A percentile compares a stretch with the other conserved stretches of the same genome.
Conservation (phyloP, 2,797 vertebrate genomes). For the Lithobates pipiens region DNA sequence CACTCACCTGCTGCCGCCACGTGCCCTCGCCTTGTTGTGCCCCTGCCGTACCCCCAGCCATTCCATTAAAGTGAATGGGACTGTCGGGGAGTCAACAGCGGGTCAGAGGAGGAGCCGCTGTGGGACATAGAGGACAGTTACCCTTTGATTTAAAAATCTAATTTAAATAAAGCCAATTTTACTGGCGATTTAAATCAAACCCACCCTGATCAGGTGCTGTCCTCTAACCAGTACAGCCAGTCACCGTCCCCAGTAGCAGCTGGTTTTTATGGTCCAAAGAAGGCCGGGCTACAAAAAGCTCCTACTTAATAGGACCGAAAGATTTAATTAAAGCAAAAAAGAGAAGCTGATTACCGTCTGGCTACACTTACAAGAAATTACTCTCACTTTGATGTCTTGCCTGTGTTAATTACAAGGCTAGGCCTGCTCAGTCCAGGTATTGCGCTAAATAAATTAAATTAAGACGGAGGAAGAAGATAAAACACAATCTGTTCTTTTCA, state of each 20-base stretch:
- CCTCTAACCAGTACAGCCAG: too few species aligned
- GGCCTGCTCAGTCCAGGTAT: constrained; percentile 15
- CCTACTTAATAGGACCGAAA: neutral
- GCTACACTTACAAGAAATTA: constrained; percentile 24
- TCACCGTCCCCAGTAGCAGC: neutral
- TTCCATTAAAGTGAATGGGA: too few species aligned
- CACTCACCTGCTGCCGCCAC: too few species aligned
- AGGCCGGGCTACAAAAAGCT: neutral
- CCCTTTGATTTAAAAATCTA: too few species aligned
- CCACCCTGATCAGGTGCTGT: too few species aligned
- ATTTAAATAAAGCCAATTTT: too few species aligned
- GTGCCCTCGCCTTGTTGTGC: too few species aligned
- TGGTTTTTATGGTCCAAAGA: neutral
- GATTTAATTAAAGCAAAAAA: constrained; percentile 41
- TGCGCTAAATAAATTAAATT: constrained; percentile 23
- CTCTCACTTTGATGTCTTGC: constrained; percentile 37
- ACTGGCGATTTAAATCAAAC: too few species aligned
- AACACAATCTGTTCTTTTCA: constrained; percentile 28
- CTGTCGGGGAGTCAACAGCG: too few species aligned
- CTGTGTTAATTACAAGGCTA: constrained; percentile 18
- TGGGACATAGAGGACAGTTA: too few species aligned
- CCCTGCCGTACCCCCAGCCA: too few species aligned
- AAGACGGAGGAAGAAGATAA: constrained; percentile 24
- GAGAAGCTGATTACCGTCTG: constrained; percentile 26
- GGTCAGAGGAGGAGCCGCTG: too few species aligned